phyloP scores from a whole-genome alignment of 2,113 vertebrate species.

The Chaetodon trifascialis region DNA sequence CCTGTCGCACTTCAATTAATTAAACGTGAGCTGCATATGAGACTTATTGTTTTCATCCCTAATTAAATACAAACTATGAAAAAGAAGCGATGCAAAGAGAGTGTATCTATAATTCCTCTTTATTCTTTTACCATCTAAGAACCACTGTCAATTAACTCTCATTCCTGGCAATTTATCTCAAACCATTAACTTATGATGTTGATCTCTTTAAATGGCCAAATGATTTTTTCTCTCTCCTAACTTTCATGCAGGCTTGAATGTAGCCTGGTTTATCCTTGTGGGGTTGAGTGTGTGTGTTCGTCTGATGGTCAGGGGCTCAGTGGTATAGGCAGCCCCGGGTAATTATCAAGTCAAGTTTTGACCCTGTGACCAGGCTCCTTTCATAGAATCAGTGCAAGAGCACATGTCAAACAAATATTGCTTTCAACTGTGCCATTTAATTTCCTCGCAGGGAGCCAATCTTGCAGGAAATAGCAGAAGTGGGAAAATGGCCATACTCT shows the following conservation, averaged over 20 bases:
- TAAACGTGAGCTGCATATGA: conserved; percentile 55
- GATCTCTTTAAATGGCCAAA: conserved; percentile 14
- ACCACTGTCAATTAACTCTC: conserved; percentile 52
- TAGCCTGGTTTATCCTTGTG: neutral
- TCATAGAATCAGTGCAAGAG: conserved; percentile 41
- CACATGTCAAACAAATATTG: conserved; percentile 61
- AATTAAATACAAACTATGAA: conserved; percentile 56
- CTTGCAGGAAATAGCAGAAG: conserved; percentile 22
- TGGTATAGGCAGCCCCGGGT: neutral
- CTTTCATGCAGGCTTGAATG: conserved; percentile 5
- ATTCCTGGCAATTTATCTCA: conserved; percentile 33
- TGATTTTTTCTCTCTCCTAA: neutral
- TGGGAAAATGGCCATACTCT: conserved; percentile 25
- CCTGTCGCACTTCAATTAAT: conserved; percentile 57
- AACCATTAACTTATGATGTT: neutral
- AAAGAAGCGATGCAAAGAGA: conserved; percentile 44
- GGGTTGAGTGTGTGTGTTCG: conserved; percentile 19
- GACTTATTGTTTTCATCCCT: conserved; percentile 50
- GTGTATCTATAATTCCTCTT: conserved; percentile 40
- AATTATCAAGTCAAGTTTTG: conserved; percentile 64
- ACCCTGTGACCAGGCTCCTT: conserved; percentile 54
- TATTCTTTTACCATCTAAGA: conserved; percentile 41
- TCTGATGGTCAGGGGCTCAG: conserved; percentile 6
- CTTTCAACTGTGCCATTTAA: conserved; percentile 44
- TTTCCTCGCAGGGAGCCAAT: conserved; percentile 54